These are phyloP conservation scores for Oophaga sylvatica DNA, from an alignment of 2,797 vertebrate species.

Conservation along the genomic window DNA sequence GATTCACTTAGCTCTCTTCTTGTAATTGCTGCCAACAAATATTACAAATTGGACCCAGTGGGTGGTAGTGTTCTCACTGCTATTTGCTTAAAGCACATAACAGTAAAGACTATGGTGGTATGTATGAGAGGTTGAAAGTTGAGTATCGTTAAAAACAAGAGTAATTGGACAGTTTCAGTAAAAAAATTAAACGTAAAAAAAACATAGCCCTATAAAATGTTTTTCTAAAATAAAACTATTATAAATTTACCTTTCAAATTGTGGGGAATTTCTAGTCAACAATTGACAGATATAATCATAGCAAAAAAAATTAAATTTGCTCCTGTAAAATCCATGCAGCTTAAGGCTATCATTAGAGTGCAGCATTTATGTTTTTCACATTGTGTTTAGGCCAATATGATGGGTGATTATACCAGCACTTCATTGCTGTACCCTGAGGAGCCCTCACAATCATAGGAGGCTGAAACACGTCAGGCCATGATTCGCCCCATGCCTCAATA, in stretches of 20 bases:
- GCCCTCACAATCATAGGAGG: too few relatives aligned
- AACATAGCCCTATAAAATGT: neutral
- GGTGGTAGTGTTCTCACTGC: neutral
- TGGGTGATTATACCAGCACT: too few relatives aligned
- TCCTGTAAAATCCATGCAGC: constrained; percentile 48
- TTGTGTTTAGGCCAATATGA: neutral
- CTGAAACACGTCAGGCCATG: too few relatives aligned
- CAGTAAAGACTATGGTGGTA: neutral
- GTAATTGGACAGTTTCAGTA: neutral
- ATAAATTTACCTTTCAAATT: constrained; percentile 27
- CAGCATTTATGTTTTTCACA: constrained; percentile 35
- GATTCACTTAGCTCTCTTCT: neutral
- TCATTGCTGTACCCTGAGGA: too few relatives aligned
- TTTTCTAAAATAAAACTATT: constrained; percentile 8
- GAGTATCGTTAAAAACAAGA: neutral
- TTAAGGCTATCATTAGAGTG: constrained; percentile 54
- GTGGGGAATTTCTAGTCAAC: constrained; percentile 28
- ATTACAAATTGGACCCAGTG: neutral
- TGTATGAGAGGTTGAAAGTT: neutral
- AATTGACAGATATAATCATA: constrained; percentile 47
- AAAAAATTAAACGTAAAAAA: neutral
- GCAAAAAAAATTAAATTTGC: constrained; percentile 30
- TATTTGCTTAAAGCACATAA: neutral
- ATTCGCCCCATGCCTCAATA: too few relatives aligned
- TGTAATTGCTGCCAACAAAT: neutral